Conservation (phyloP, 2,113 vertebrate species). For the Dryoscopus gambensis region DNA sequence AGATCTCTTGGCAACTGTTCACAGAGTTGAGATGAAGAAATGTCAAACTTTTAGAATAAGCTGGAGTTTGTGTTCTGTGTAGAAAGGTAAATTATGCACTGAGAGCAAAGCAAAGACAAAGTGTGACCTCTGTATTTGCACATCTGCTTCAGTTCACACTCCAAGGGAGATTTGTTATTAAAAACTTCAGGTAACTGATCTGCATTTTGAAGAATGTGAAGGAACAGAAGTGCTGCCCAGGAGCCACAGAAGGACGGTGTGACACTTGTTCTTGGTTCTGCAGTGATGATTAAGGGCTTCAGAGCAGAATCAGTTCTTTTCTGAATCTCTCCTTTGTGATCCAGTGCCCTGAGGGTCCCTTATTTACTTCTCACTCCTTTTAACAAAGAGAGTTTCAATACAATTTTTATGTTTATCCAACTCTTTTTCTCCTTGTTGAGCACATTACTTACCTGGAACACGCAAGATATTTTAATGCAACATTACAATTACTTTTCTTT, state of each 20-base stretch:
- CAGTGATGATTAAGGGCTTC: background rate
- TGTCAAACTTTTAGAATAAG: background rate
- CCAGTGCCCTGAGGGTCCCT: background rate
- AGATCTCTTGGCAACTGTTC: background rate
- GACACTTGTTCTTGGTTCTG: background rate
- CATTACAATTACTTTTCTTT: background rate
- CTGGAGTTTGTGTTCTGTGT: background rate
- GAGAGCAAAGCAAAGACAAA: conserved; percentile 7
- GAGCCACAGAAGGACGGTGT: background rate
- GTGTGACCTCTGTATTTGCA: background rate
- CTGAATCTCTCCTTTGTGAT: background rate
- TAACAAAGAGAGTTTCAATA: background rate
- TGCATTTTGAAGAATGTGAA: background rate
- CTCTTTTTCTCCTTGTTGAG: background rate
- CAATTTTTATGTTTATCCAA: background rate
- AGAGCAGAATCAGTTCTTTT: background rate
- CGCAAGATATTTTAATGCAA: background rate
- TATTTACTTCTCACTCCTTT: background rate
- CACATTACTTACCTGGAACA: background rate
- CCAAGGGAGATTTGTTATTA: conserved; percentile 54
- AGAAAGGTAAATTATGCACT: background rate
- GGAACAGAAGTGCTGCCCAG: background rate
- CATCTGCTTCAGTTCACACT: conserved; percentile 34
- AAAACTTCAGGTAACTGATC: conserved; percentile 14
- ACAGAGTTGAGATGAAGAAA: background rate